phyloP scores from a whole-genome alignment of 2,113 vertebrate genomes.

The Solea solea region DNA sequence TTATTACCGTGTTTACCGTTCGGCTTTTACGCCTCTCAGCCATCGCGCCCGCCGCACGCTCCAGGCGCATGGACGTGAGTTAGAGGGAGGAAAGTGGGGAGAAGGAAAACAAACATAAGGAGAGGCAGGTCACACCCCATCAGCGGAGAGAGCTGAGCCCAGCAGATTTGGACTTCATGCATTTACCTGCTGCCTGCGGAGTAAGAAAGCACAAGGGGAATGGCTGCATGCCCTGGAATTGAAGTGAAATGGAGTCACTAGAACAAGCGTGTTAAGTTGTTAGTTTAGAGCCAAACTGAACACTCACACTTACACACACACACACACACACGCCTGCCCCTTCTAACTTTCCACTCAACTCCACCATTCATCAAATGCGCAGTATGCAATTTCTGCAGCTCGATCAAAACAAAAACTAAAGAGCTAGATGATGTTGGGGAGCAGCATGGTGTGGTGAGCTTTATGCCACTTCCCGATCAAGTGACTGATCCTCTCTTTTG shows the following conservation, averaged over 20 bases:
- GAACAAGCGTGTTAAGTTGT: slow-evolving; percentile 68
- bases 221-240: slow-evolving; percentile 45
- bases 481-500: too few relatives aligned
- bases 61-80: slow-evolving; percentile 50
- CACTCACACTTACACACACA: slow-evolving; percentile 21
- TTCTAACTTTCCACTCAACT: slow-evolving; percentile 52
- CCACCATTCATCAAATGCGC: slow-evolving; percentile 59
- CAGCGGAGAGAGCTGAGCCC: slow-evolving; percentile 58
- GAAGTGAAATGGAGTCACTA: slow-evolving; percentile 66
- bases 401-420: too few relatives aligned
- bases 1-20: slow-evolving; percentile 94
- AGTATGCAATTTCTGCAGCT: too few relatives aligned
- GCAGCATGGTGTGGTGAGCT: too few relatives aligned
- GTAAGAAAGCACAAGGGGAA: slow-evolving; percentile 29
- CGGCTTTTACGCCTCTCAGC: slow-evolving; percentile 88
- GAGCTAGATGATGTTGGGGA: too few relatives aligned
- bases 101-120: slow-evolving; percentile 72
- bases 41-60: slow-evolving; percentile 79
- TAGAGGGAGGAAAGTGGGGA: slow-evolving; percentile 44
- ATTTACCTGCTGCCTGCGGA: slow-evolving; percentile 64
- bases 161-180: slow-evolving; percentile 55
- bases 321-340: slow-evolving; percentile 36
- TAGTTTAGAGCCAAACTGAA: slow-evolving; percentile 27
- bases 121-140: slow-evolving; percentile 72
- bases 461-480: too few relatives aligned